Evolutionary conservation across 1,140 invertebrate genomes (phyloP).

Genomic region (Pseudomyrmex pallidus): DNA sequence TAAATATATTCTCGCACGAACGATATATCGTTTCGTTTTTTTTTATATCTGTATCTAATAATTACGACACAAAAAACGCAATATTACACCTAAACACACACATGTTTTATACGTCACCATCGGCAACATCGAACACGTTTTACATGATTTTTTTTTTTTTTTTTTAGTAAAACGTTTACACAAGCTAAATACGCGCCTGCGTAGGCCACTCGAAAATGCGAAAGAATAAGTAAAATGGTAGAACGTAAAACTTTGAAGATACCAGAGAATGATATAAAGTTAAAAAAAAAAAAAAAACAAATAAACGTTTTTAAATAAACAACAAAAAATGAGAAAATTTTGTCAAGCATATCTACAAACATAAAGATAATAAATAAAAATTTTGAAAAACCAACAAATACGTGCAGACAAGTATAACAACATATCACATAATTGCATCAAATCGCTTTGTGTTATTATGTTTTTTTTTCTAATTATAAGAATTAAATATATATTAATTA

Average conservation of each 20-base stretch:
- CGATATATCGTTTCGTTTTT: background rate
- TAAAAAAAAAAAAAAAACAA: background rate
- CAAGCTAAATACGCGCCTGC: conserved; percentile 7
- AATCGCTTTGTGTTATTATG: conserved; percentile 12
- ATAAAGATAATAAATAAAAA: too few relatives aligned
- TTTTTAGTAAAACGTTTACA: conserved; percentile 59
- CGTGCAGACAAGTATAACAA: background rate
- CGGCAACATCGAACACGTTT: conserved; percentile 43
- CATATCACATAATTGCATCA: background rate
- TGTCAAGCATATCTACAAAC: background rate
- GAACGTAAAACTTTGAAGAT: background rate
- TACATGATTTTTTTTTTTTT: conserved; percentile 51
- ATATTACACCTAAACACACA: conserved; percentile 23
- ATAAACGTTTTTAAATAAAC: background rate
- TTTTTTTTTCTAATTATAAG: background rate
- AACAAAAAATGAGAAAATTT: background rate
- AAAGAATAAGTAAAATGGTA: conserved; percentile 33
- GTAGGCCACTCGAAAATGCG: conserved; percentile 58
- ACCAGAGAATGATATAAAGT: background rate
- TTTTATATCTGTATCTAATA: background rate
- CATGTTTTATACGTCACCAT: conserved; percentile 25
- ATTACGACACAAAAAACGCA: conserved; percentile 48
- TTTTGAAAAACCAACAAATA: background rate
- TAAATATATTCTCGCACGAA: conserved; percentile 5
- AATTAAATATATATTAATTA: background rate